Percentiles rank a stretch among this genome's conserved stretches.
Conservation (phyloP, 2,888 invertebrate species). For the Gastracanthus pulcherrimus region DNA sequence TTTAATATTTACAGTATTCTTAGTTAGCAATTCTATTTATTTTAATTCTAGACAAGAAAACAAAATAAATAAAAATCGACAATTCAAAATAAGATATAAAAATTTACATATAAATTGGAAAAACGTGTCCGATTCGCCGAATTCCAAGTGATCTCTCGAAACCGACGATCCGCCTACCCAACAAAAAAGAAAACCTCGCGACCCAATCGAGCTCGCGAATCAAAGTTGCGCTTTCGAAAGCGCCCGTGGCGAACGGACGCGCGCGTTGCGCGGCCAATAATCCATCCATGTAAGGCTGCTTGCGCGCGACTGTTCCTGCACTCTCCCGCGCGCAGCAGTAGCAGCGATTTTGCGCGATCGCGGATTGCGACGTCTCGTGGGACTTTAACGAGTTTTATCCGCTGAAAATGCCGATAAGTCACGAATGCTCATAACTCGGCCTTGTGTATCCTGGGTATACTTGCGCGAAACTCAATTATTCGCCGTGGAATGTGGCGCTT, state of each 20-base stretch:
- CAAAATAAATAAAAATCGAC: no score
- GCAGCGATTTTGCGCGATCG: background rate
- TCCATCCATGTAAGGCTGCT: slow-evolving; percentile 20
- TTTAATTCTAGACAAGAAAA: no score
- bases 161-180: no score
- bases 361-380: slow-evolving; percentile 7
- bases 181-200: background rate
- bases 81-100: no score
- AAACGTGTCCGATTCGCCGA: no score
- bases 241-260: background rate
- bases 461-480: slow-evolving; percentile 20
- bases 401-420: background rate
- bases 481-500: background rate
- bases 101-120: no score
- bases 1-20: no score
- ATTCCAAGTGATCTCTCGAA: no score
- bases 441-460: background rate
- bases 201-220: background rate
- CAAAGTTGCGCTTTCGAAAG: slow-evolving; percentile 22
- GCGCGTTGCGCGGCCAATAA: background rate
- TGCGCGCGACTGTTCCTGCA: slow-evolving; percentile 21
- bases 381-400: slow-evolving; percentile 18
- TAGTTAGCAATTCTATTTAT: no score
- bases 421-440: background rate
- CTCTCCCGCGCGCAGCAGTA: background rate